These are phyloP conservation scores for Colostygia pectinataria DNA, from an alignment of 2,888 invertebrate species.

Conservation along the genomic window DNA sequence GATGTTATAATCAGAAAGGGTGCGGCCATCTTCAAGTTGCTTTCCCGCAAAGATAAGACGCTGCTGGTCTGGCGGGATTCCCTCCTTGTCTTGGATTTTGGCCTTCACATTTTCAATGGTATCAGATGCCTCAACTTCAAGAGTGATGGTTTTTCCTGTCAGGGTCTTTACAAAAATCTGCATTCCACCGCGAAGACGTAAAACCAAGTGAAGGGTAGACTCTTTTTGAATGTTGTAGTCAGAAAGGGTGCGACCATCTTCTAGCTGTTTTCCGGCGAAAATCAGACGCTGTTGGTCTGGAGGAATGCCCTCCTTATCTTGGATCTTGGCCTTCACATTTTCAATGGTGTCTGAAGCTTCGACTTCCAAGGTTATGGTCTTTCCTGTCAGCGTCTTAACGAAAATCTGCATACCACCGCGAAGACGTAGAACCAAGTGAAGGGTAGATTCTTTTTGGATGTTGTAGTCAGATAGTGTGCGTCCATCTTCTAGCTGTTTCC, in stretches of 20 bases:
- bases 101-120: conserved; percentile 66
- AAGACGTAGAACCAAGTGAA: conserved; percentile 58
- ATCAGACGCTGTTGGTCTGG: conserved; percentile 64
- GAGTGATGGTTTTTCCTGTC: conserved; percentile 61
- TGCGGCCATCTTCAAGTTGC: conserved; percentile 62
- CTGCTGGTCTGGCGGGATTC: conserved; percentile 65
- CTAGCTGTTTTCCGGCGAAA: conserved; percentile 65
- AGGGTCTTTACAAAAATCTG: conserved; percentile 64
- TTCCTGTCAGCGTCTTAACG: conserved; percentile 61
- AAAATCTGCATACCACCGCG: conserved; percentile 70
- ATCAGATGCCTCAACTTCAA: conserved; percentile 60
- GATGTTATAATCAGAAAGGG: conserved; percentile 61
- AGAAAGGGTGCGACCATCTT: conserved; percentile 65
- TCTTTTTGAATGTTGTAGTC: conserved; percentile 72
- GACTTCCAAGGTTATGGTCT: conserved; percentile 61
- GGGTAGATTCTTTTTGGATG: conserved; percentile 62
- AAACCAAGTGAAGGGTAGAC: conserved; percentile 61
- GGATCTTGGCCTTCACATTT: conserved; percentile 66
- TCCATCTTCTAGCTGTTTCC: conserved; percentile 62
- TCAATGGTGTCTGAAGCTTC: conserved; percentile 63
- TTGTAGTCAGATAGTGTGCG: conserved; percentile 63
- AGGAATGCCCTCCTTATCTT: conserved; percentile 64
- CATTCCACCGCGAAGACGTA: conserved; percentile 67
- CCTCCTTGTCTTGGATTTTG: conserved; percentile 66
- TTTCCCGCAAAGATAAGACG: conserved; percentile 62